Base-by-base conservation (phyloP, 2,113 vertebrate species). In the Engystomops pustulosus region DNA sequence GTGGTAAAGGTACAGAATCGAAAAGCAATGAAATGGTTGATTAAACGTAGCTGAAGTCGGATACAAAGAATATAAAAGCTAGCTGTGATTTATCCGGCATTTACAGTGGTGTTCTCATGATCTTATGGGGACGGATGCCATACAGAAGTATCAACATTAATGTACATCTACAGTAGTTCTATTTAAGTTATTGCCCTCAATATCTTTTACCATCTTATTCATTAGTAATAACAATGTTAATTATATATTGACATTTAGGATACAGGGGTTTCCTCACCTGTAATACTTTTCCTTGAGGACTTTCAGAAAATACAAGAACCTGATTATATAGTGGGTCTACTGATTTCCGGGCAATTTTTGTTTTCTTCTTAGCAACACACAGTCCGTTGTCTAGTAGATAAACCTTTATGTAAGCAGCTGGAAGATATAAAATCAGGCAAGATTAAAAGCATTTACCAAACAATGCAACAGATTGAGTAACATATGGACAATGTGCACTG, bases 331-430 rank as follows among this genome's bases (percentile, higher is more conserved):
- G 93, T 0, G 98, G 98, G 87, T 99, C 98, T 90, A 98, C 90
- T 0, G 97, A 98, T 91, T 99, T 99, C 85, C 97, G 95, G 85
- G 96, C 97, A 0, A 96, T 94, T 93, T 99, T 99, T 86, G 98
- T 99, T 92, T 99, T 99, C 94, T 99, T 99, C 89, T 99, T 99
- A 34, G 98, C 95, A 86, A 99, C 92, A 86, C 98, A 99, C 81
- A 94, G 72, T 0, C 98, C 97, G 1, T 98, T 98, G 91, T 99
- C 98, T 79, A 99, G 93, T 85, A 99, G 94, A 89, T 99, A 99
- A 83, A 98, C 96, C 89, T 99, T 99, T 88, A 99, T 99, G 90
- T 99, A 99, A 88, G 97, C 96, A 86, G 98, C 98, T 99, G 89
- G 36, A 89, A 91, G 75, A 85, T 74, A 78, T 58, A 89, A 45